Evolutionary conservation across 2,797 vertebrate genomes (phyloP), one percentile per base, ranked within the genome.

Genomic region (Miichthys miiuy): DNA sequence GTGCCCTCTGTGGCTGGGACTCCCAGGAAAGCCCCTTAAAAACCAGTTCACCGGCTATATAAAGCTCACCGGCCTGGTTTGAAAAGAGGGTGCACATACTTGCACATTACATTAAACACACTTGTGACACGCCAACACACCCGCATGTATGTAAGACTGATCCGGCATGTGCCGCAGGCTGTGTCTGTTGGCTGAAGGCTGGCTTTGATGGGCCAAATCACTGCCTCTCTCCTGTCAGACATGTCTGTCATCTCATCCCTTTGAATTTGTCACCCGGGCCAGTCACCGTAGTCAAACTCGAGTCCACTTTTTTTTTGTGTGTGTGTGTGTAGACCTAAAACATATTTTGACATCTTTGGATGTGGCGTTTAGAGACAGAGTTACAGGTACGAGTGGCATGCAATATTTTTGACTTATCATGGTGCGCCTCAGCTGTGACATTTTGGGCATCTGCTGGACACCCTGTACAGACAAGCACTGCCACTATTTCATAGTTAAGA

Each of bases 201-300:
- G 81, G 68, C 91, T 94, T 91, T 91, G 89, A 94, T 90, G 90
- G 91, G 79, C 82, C 88, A 89, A 92, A 94, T 89, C 87, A 87
- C 87, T 81, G 84, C 85, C 86, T 93, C 86, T 88, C 89, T 89
- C 92, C 88, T 74, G 85, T 85, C 89, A 91, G 66, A 84, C 81
- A 65, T 67, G 75, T 92, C 90, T 82, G 83, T 90, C 88, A 90
- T 86, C 79, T 82, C 74, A 51, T 55, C 77, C 73, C 79, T 89
- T 90, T 91, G 80, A 83, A 87, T 86, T 77, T 85, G 85, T 84
- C 89, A 55, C 87, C 85, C 69, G 79, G 75, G 34, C 77, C 73
- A 66, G 74, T 2, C 69, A 83, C 86, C 76, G 20, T 65, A 80
- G 79, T 83, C 79, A 73, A 88, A 80, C 68, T 54, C 1, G 0